A percentile compares a stretch with the other conserved stretches of the same genome.
These are phyloP conservation scores for Ennomos erosarius DNA, from an alignment of 2,888 invertebrate species.

Conservation along the genomic window DNA sequence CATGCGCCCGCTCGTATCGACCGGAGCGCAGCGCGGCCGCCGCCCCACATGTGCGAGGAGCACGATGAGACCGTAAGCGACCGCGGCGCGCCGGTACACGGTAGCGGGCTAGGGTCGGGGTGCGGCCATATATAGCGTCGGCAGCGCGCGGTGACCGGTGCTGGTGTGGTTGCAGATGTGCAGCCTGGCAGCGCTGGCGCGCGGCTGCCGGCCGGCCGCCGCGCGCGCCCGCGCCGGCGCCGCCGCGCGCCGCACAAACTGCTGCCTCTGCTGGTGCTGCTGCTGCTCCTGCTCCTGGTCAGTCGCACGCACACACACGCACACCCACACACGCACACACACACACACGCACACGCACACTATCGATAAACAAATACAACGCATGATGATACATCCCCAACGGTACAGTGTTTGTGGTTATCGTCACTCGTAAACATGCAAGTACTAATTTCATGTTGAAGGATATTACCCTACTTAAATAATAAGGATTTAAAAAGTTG, in stretches of 20 bases:
- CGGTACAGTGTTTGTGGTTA: too few species aligned
- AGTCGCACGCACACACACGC: slow-evolving; percentile 37
- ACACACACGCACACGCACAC: too few species aligned
- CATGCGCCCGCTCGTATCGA: slow-evolving; percentile 62
- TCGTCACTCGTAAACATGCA: too few species aligned
- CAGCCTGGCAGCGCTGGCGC: slow-evolving; percentile 82
- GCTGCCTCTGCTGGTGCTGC: slow-evolving; percentile 87
- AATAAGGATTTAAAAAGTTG: too few species aligned
- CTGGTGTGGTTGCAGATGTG: slow-evolving; percentile 69
- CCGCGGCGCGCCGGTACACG: slow-evolving; percentile 31
- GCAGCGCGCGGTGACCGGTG: slow-evolving; percentile 24
- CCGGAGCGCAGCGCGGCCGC: slow-evolving; percentile 57
- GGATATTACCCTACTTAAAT: too few species aligned
- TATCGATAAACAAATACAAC: too few species aligned
- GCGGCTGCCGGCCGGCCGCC: slow-evolving; percentile 83
- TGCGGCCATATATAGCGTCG: slow-evolving; percentile 65
- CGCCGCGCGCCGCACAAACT: too few species aligned
- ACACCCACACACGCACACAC: too few species aligned
- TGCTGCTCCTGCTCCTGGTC: slow-evolving; percentile 87
- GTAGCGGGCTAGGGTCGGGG: slow-evolving; percentile 52
- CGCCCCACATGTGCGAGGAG: slow-evolving; percentile 46
- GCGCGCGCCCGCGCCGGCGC: slow-evolving; percentile 71
- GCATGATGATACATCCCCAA: too few species aligned
- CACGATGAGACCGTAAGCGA: slow-evolving; percentile 36
- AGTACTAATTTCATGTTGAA: too few species aligned